Evolutionary conservation across 2,888 invertebrate genomes (phyloP).

Genomic region (Physocephala rufipes): DNA sequence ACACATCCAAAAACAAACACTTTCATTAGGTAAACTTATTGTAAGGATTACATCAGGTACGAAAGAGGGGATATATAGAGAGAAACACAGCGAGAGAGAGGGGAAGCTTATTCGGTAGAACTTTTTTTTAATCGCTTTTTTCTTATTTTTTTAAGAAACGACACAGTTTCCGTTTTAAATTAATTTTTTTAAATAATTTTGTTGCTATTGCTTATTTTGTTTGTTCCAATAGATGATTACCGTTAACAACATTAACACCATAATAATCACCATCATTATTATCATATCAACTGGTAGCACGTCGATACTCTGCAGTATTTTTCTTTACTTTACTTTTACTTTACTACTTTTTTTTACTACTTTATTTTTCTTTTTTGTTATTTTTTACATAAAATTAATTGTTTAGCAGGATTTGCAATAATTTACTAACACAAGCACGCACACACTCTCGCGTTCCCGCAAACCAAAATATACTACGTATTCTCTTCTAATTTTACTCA

Average conservation of each 20-base stretch:
- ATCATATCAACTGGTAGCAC: neutral
- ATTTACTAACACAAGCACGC: neutral
- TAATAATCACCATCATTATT: neutral
- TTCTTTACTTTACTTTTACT: neutral
- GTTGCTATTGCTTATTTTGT: neutral
- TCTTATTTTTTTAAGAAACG: too few relatives aligned
- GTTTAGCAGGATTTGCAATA: neutral
- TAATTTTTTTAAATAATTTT: neutral
- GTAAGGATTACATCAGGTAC: too few relatives aligned
- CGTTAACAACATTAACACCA: neutral
- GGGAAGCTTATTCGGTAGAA: too few relatives aligned
- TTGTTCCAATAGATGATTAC: neutral
- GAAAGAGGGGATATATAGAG: too few relatives aligned
- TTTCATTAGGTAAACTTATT: too few relatives aligned
- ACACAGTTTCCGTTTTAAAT: neutral
- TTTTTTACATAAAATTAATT: too few relatives aligned
- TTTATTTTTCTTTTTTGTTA: too few relatives aligned
- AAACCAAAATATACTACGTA: neutral
- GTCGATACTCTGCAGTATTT: neutral
- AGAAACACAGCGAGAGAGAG: too few relatives aligned
- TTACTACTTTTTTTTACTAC: conserved; percentile 12
- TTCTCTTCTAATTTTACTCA: neutral
- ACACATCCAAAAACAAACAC: too few relatives aligned
- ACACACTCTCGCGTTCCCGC: conserved; percentile 8
- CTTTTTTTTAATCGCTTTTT: too few relatives aligned